Conservation (phyloP, 2,888 invertebrate genomes). For the Eupsilia transversa region DNA sequence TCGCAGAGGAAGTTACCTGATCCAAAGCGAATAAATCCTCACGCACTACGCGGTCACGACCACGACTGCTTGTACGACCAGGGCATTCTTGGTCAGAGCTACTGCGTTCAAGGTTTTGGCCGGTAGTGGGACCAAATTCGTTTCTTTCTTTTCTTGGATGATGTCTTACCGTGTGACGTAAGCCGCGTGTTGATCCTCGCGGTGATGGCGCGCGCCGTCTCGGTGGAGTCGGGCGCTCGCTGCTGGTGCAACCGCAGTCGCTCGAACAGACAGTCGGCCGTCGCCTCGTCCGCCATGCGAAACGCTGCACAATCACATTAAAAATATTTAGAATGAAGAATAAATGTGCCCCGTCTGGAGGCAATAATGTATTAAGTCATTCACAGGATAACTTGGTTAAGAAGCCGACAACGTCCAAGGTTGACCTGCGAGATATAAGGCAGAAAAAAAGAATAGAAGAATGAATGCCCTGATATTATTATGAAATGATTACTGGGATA, state of each 20-base stretch:
- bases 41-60: background rate
- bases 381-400: background rate
- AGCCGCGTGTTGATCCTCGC: slow-evolving; percentile 85
- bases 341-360: background rate
- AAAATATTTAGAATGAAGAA: background rate
- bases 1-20: background rate
- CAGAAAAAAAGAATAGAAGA: background rate
- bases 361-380: background rate
- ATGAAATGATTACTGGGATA: background rate
- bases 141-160: background rate
- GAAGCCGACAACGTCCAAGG: background rate
- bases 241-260: slow-evolving; percentile 85
- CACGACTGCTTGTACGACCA: background rate
- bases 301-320: slow-evolving; percentile 72
- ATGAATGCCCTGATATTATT: background rate
- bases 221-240: slow-evolving; percentile 84
- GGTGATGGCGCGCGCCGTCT: slow-evolving; percentile 86
- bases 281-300: slow-evolving; percentile 88
- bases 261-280: slow-evolving; percentile 87
- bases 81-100: background rate
- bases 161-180: slow-evolving; percentile 83
- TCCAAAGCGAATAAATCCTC: background rate
- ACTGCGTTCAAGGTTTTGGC: background rate
- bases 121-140: background rate
- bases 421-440: background rate